These are phyloP conservation scores for Drosophila nebulosa DNA, from an alignment of 1,140 invertebrate genomes.

Conservation along the genomic window DNA sequence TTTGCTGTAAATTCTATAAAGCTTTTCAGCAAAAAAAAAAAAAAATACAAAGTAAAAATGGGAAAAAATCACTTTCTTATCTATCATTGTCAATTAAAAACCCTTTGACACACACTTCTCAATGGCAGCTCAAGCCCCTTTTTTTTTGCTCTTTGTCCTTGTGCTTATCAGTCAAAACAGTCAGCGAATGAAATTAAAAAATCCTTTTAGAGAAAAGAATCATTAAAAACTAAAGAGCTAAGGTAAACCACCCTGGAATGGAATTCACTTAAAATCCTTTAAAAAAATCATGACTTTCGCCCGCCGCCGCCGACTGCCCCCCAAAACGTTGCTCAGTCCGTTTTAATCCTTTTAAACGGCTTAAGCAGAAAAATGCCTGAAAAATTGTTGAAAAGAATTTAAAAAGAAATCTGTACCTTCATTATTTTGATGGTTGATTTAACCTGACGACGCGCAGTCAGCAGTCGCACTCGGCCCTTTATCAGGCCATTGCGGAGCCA, in stretches of 20 bases:
- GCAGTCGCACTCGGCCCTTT: conserved; percentile 31
- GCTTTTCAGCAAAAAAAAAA: neutral
- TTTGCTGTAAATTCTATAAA: neutral
- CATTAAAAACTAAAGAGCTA: conserved; percentile 18
- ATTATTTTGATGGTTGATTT: conserved; percentile 76
- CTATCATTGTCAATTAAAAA: conserved; percentile 37
- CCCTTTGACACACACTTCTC: conserved; percentile 4
- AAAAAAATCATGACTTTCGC: conserved; percentile 36
- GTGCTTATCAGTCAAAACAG: conserved; percentile 42
- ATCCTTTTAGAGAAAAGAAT: conserved; percentile 29
- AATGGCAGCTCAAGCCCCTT: neutral
- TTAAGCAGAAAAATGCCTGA: conserved; percentile 44
- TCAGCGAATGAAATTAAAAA: conserved; percentile 60
- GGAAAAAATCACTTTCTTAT: neutral
- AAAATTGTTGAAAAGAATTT: conserved; percentile 66
- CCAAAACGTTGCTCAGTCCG: neutral
- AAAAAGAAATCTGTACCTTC: conserved; percentile 73
- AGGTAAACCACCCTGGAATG: conserved; percentile 36
- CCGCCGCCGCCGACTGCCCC: neutral
- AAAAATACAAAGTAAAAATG: too few relatives aligned
- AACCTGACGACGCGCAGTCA: conserved; percentile 52
- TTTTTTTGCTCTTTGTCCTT: neutral
- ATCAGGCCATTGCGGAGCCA: conserved; percentile 55
- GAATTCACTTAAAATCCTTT: conserved; percentile 43
- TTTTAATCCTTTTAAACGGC: conserved; percentile 70